Base-by-base conservation (phyloP, 2,888 invertebrate species). In the Yponomeuta evonymella region DNA sequence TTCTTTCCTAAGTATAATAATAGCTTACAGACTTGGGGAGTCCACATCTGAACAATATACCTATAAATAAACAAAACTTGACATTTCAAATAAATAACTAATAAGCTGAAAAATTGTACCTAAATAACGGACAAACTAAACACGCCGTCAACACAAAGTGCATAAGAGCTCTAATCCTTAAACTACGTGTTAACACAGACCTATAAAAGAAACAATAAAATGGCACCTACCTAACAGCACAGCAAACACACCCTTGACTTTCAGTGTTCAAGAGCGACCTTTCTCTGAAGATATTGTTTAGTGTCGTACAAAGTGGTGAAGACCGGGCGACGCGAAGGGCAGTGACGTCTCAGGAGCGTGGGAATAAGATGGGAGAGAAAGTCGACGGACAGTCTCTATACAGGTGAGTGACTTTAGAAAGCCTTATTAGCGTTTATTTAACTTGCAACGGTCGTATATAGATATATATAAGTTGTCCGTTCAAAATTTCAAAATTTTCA, bases 291-390 rank as follows among this genome's bases (percentile, higher is more conserved):
- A 43, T 8, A 43, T 43, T 36, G 11, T 15, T 70, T 70, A 75
- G 62, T 73, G 68, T 70, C 73, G 66, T 15, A 15, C 15, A 58
- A 58, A 58, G 51, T 58, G 15, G 51, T 12, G 15, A 58, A 58
- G 12, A 58, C 15, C 3, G 51, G 23, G 73, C 72, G 65, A 70
- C 70, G 65, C 72, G 15, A 58, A 33, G 51, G 73, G 70, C 70
- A 73, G 71, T 74, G 75, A 77, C 72, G 75, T 76, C 79, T 75
- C 79, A 79, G 75, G 82, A 74, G 79, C 74, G 76, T 85, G 80
- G 70, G 70, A 67, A 29, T 70, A 90, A 90, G 86, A 92, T 92
- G 90, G 90, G 90, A 87, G 86, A 89, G 81, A 87, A 90, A 87
- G 88, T 83, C 85, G 84, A 81, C 79, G 80, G 83, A 81, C 82